Conservation (phyloP, 1,140 invertebrate species). For the Chrysopa pallens region DNA sequence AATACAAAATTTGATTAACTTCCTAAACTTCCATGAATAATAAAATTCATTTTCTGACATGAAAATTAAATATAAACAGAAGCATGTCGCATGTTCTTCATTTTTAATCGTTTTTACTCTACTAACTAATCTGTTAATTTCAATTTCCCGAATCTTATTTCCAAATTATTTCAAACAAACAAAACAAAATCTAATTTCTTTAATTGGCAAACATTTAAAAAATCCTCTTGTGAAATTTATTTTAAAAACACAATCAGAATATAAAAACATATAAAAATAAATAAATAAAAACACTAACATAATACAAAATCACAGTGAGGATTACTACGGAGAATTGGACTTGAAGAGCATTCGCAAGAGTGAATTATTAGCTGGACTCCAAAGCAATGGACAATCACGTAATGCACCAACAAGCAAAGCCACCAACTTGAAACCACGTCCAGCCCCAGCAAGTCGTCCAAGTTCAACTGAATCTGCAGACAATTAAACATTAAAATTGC, state of each 20-base stretch:
- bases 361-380: constrained; percentile 63
- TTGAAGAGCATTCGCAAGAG: constrained; percentile 85
- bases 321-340: constrained; percentile 90
- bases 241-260: constrained; percentile 1
- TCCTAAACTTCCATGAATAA: no score
- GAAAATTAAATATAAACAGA: no score
- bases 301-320: constrained; percentile 52
- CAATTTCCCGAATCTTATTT: no score
- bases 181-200: constrained; percentile 4
- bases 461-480: constrained; percentile 13
- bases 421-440: constrained; percentile 31
- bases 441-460: constrained; percentile 17
- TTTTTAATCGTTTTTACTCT: background rate
- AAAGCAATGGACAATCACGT: constrained; percentile 35
- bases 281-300: constrained; percentile 4
- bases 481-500: constrained; percentile 7
- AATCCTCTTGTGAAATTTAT: background rate
- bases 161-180: constrained; percentile 8
- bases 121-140: constrained; percentile 10
- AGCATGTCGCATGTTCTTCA: no score
- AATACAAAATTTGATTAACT: no score
- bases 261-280: constrained; percentile 3
- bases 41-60: no score
- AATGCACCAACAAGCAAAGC: constrained; percentile 23
- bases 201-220: background rate